Conservation (phyloP, 2,888 invertebrate species). For the Calliopum simillimum region DNA sequence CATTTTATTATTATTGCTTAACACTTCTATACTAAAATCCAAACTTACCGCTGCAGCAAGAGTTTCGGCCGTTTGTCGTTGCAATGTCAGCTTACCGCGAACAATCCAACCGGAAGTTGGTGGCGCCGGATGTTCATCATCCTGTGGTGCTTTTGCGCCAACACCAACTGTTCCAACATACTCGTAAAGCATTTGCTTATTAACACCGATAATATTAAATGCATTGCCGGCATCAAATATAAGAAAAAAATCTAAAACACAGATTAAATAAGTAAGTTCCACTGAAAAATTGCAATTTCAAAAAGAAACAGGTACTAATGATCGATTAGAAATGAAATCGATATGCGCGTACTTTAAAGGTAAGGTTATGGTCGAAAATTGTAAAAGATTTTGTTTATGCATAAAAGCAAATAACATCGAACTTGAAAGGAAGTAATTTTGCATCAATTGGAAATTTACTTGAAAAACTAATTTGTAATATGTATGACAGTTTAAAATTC, state of each 20-base stretch:
- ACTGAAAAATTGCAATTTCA: background rate
- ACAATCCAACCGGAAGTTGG: constrained; percentile 67
- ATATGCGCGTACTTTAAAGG: background rate
- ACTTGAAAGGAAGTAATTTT: no score
- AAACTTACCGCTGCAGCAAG: constrained; percentile 66
- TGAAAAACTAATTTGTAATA: no score
- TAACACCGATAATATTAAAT: constrained; percentile 64
- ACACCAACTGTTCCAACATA: constrained; percentile 66
- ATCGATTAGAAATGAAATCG: background rate
- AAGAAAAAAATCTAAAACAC: constrained; percentile 54
- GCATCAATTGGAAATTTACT: no score
- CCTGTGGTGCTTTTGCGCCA: constrained; percentile 65
- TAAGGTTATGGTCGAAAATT: no score
- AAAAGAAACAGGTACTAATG: background rate
- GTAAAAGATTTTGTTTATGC: no score
- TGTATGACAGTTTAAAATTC: no score
- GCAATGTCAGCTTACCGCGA: constrained; percentile 64
- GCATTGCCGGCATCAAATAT: constrained; percentile 56
- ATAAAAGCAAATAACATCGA: no score
- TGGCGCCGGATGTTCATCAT: constrained; percentile 62
- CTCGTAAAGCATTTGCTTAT: constrained; percentile 67
- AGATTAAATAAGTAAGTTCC: constrained; percentile 1
- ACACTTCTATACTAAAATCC: no score
- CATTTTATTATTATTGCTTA: no score
- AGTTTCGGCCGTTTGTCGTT: constrained; percentile 58